Evolutionary conservation across 2,797 vertebrate species (phyloP), one percentile per base, ranked within the genome.

Genomic region (Sebastes variabilis): DNA sequence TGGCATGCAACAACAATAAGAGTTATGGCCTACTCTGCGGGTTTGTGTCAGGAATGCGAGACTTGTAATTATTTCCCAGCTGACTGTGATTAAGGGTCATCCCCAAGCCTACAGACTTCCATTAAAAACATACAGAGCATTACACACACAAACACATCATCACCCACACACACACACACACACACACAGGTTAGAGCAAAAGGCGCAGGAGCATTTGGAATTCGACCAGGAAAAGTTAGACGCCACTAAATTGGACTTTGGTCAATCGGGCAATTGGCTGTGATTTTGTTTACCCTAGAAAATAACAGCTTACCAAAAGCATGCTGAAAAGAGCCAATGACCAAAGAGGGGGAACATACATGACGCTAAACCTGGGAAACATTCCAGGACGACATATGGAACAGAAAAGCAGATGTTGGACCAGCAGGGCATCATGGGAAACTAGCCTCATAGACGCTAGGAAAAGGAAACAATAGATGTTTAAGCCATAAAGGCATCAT

Each of bases 61-160:
- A 83, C 92, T 92, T 94, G 93, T 91, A 94, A 95, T 96, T 95
- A 95, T 95, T 92, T 92, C 89, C 88, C 92, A 95, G 94, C 95
- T 95, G 95, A 95, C 89, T 94, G 93, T 92, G 91, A 96, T 95
- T 94, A 95, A 85, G 92, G 94, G 94, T 94, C 93, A 93, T 94
- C 91, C 87, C 83, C 66, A 65, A 92, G 89, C 79, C 88, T 84
- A 72, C 85, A 93, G 90, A 94, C 91, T 90, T 93, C 87, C 88
- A 87, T 92, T 91, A 90, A 92, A 94, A 93, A 92, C 89, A 89
- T 66, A 38, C 36, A 66, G 76, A 84, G 87, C 69, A 82, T 81
- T 70, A 76, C 71, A 55, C 38, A 73, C 3, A 46, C 74, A 68
- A 4, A 27, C 38, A 56, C 60, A 77, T 34, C 74, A 66, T 71